Evolutionary conservation across 2,888 invertebrate species (phyloP).

Genomic region (Mesorhabditis spiculigera): DNA sequence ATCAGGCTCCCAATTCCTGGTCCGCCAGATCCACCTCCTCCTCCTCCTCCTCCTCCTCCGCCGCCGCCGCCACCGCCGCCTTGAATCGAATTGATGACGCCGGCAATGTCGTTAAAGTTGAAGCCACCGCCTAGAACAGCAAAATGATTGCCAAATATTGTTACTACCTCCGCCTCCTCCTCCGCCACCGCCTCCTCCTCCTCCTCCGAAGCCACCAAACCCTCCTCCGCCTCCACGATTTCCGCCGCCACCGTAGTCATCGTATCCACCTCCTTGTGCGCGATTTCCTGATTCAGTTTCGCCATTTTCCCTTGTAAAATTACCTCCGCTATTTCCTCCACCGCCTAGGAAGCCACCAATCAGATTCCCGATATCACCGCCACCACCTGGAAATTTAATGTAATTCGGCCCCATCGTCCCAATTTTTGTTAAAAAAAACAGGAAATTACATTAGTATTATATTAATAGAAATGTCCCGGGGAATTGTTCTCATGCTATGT

Average conservation of each 20-base stretch:
- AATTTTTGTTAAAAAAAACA: too few relatives aligned
- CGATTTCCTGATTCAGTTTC: conserved; percentile 13
- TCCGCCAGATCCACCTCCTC: conserved; percentile 23
- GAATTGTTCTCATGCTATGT: background rate
- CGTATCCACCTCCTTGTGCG: conserved; percentile 17
- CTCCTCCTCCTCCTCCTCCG: conserved; percentile 23
- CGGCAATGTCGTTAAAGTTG: conserved; percentile 32
- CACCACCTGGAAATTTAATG: conserved; percentile 15
- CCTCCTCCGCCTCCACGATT: conserved; percentile 23
- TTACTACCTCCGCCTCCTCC: conserved; percentile 17
- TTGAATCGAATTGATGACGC: conserved; percentile 30
- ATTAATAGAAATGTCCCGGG: background rate
- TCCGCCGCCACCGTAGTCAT: conserved; percentile 15
- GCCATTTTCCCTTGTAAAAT: conserved; percentile 8
- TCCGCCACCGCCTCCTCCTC: conserved; percentile 20
- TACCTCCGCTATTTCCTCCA: conserved; percentile 30
- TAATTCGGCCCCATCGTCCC: too few relatives aligned
- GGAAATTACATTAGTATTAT: too few relatives aligned
- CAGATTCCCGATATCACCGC: conserved; percentile 22
- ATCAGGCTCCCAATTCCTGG: conserved; percentile 36
- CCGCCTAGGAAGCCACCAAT: conserved; percentile 34
- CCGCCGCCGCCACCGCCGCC: conserved; percentile 17
- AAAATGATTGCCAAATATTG: too few relatives aligned
- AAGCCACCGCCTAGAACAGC: conserved; percentile 19
- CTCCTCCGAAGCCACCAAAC: conserved; percentile 24